These are phyloP conservation scores for Leucopternis melanops DNA, from an alignment of 2,113 vertebrate species.

Conservation along the genomic window DNA sequence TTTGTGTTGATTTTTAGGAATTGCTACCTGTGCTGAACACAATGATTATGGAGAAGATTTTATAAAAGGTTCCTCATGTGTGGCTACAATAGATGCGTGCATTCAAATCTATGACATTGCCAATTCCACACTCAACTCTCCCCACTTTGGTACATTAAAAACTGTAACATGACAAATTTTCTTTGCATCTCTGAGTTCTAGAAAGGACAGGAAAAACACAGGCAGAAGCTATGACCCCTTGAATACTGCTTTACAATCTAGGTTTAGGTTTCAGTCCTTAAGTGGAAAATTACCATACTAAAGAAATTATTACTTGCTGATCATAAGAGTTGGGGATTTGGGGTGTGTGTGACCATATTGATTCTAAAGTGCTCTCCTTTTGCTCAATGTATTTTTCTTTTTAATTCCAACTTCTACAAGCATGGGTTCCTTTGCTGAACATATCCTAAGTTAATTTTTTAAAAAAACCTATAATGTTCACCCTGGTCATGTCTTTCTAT, in stretches of 20 bases:
- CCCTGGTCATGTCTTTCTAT: neutral
- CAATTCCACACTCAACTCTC: neutral
- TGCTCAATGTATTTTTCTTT: conserved; percentile 14
- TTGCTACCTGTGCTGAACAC: neutral
- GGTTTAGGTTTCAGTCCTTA: neutral
- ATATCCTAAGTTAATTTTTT: neutral
- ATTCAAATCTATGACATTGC: neutral
- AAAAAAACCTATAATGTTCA: neutral
- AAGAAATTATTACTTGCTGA: neutral
- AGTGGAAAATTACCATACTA: neutral
- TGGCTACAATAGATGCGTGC: neutral
- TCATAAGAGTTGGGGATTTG: neutral
- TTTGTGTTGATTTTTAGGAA: neutral
- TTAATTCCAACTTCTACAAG: neutral
- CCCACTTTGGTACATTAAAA: neutral
- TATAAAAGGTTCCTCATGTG: neutral
- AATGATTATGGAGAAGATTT: neutral
- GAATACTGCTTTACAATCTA: neutral
- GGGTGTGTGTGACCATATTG: neutral
- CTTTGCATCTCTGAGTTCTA: neutral
- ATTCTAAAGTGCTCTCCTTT: neutral
- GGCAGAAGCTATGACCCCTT: neutral
- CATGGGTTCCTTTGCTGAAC: neutral
- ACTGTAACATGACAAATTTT: neutral
- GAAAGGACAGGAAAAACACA: neutral